phyloP scores from a whole-genome alignment of 2,113 vertebrate species.

The Oncorhynchus clarkii region DNA sequence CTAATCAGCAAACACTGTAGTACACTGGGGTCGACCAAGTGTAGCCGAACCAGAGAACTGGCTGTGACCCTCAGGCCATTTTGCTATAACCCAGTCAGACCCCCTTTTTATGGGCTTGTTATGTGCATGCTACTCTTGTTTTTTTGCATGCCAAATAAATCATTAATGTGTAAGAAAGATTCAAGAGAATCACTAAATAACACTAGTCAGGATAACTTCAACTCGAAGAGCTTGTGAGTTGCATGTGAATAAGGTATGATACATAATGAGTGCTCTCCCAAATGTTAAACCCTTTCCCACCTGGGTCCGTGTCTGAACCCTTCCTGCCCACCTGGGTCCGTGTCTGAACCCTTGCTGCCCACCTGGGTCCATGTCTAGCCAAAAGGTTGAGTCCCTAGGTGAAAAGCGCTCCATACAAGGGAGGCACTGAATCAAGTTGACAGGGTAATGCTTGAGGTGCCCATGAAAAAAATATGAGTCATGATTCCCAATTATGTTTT shows the following conservation, averaged over 20 bases:
- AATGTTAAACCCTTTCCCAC: conserved; percentile 1
- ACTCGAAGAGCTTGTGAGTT: conserved; percentile 28
- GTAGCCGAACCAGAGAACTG: neutral
- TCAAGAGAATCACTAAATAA: neutral
- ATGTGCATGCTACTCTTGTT: conserved; percentile 46
- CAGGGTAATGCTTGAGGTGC: conserved; percentile 42
- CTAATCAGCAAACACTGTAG: neutral
- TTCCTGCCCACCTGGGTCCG: conserved; percentile 4
- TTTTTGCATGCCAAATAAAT: conserved; percentile 49
- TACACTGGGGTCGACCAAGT: neutral
- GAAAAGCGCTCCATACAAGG: conserved; percentile 36
- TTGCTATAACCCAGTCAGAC: neutral
- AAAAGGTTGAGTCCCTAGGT: conserved; percentile 12
- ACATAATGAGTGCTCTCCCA: conserved; percentile 28
- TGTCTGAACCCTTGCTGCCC: conserved; percentile 2
- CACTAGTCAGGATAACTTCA: conserved; percentile 32
- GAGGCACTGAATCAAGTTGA: conserved; percentile 56
- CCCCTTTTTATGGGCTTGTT: conserved; percentile 30
- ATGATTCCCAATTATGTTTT: conserved; percentile 70
- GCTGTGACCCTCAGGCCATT: neutral
- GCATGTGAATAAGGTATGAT: conserved; percentile 34
- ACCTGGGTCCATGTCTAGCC: conserved; percentile 29
- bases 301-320: conserved; percentile 17
- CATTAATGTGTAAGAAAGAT: conserved; percentile 8
- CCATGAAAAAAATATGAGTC: conserved; percentile 53